Evolutionary conservation across 2,888 invertebrate genomes (phyloP).

Genomic region (Perizoma affinitatum): DNA sequence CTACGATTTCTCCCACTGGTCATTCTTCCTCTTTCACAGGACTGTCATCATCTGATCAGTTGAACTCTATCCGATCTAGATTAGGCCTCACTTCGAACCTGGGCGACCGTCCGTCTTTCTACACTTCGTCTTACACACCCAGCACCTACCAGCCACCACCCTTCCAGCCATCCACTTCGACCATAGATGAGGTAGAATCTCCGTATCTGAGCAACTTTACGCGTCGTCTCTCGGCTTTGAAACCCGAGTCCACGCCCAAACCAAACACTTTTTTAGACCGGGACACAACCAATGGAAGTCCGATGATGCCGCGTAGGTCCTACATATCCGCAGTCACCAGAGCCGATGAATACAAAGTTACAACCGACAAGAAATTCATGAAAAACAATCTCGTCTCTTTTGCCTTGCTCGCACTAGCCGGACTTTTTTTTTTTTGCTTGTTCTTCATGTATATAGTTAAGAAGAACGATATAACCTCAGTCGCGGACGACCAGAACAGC

Average conservation of each 20-base stretch:
- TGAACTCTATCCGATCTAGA: slow-evolving; percentile 84
- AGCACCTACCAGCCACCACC: slow-evolving; percentile 63
- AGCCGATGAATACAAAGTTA: slow-evolving; percentile 73
- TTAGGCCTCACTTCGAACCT: slow-evolving; percentile 79
- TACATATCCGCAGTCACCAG: slow-evolving; percentile 68
- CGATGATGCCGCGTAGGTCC: slow-evolving; percentile 65
- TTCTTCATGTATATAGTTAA: slow-evolving; percentile 88
- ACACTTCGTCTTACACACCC: slow-evolving; percentile 58
- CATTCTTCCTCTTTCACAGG: slow-evolving; percentile 55
- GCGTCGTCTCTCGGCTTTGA: slow-evolving; percentile 81
- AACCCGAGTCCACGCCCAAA: slow-evolving; percentile 64
- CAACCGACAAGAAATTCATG: slow-evolving; percentile 77
- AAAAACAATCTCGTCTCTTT: slow-evolving; percentile 87
- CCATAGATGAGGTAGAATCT: slow-evolving; percentile 84
- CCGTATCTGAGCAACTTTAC: slow-evolving; percentile 90
- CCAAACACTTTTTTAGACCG: slow-evolving; percentile 58
- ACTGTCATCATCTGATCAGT: slow-evolving; percentile 75
- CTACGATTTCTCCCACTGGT: slow-evolving; percentile 60
- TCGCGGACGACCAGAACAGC: slow-evolving; percentile 82
- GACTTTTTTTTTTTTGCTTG: slow-evolving; percentile 87
- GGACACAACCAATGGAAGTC: slow-evolving; percentile 71
- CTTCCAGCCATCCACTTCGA: slow-evolving; percentile 69
- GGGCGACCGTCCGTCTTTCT: slow-evolving; percentile 65
- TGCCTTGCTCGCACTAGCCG: slow-evolving; percentile 84
- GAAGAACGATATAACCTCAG: slow-evolving; percentile 83